Base-by-base conservation (phyloP, 2,888 invertebrate genomes). In the Atrina japonica region DNA sequence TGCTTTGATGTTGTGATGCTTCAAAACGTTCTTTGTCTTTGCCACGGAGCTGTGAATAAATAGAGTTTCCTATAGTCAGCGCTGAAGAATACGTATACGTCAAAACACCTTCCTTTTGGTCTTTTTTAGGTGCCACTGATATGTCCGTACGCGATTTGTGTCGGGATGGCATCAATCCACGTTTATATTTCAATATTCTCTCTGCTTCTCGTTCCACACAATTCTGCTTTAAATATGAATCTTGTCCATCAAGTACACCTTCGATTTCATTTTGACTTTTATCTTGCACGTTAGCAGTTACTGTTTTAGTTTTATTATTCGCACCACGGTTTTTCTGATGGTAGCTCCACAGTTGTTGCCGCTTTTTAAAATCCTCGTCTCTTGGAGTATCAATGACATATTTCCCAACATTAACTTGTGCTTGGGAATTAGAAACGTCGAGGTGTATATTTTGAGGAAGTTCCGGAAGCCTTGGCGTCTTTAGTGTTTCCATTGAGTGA, bases 31-130 rank as follows among this genome's bases (percentile, higher is more conserved):
- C 49, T 1, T 30, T 49, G 21, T 66, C 66, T 41, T 66, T 49
- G 14, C 47, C 55, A 6, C 61, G 43, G 16, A 66, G 47, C 27
- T 70, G 64, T 30, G 65, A 60, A 60, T 65, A 61, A 21, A 70
- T 59, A 49, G 18, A 59, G 40, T 43, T 70, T 1, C 70, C 70
- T 27, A 70, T 70, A 0, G 65, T 58, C 7, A 70, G 41, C 25
- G 70, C 66, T 18, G 70, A 66, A 3, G 70, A 70, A 61, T 70
- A 70, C 3, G 66, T 61, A n/a, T 61, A 43, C 45, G 52, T 66
- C 5, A 61, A 55, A 49, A 16, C 53, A 3, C 11, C 25, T 41
- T 67, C 60, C 25, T 67, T 67, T 6, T 21, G 29, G 2, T 50
- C 40, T 25, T 64, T 40, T 11, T 56, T 56, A 11, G 18, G 21